Base-by-base conservation (phyloP, 2,888 invertebrate genomes). In the Lydus trimaculatus region DNA sequence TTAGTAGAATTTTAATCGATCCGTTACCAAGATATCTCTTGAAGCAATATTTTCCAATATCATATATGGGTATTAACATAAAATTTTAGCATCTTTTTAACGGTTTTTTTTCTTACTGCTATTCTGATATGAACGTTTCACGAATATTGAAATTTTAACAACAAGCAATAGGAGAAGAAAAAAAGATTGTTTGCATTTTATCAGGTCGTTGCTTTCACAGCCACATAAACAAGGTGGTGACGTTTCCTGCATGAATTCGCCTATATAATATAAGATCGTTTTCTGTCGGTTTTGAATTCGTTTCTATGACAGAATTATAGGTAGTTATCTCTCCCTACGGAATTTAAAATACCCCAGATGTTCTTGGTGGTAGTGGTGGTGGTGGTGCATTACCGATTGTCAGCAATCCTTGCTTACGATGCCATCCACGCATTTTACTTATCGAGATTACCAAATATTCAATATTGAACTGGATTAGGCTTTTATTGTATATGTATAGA, bases 281-380 rank as follows among this genome's bases (percentile, higher is more conserved):
- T 69, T 75, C 71, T 71, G 48, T 23, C n/a, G n/a, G n/a, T n/a
- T n/a, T n/a, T n/a, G 33, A 69, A 76, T 77, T 74, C 72, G 77
- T 70, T 76, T 78, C 75, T 74, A 73, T 74, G 78, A 75, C 76
- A 74, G 78, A 79, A 76, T 79, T 79, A 79, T 77, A 74, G 77
- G 76, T 77, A 78, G 79, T 80, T 80, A 80, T 80, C 78, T 78
- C 78, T 73, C 77, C 77, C 77, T 73, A 70, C 70, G 75, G 78
- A 73, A 77, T 78, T 76, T 78, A 77, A 76, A 76, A 75, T 76
- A 68, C 4, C 11, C 36, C 69, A 67, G 67, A 48, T 48, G 48
- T 9, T 2, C 4, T 3, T 28, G 28, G 28, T 28, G 33, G n/a
- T n/a, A n/a, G n/a, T n/a, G n/a, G n/a, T n/a, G n/a, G n/a, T n/a